Evolutionary conservation across 2,113 vertebrate genomes (phyloP), one percentile per base, ranked within the genome.

Genomic region (Labeo rohita): DNA sequence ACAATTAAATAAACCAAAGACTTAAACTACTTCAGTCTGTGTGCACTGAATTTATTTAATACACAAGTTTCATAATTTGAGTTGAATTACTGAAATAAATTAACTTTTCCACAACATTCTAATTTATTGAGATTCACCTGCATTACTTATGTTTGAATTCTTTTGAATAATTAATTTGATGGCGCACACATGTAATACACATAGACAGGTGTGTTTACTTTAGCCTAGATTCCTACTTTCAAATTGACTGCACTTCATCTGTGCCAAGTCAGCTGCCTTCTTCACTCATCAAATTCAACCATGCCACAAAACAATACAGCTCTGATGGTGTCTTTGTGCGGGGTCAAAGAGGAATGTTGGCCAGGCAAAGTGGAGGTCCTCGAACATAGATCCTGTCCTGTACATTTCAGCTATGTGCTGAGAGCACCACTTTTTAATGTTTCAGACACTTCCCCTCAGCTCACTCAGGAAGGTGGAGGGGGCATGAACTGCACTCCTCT

Each of bases 391-490:
- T 87, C 77, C 68, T 89, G 88, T 87, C 88, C 79, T 89, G 80
- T 72, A 70, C 16, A 56, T 68, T 7, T 66, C 85, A 91, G 91
- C 86, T 92, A 93, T 94, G 91, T 94, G 94, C 95, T 94, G 92
- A 93, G 90, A 89, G 92, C 92, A 92, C 77, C 85, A 87, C 82
- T 94, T 95, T 94, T 90, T 90, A 72, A 78, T 89, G 83, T 79
- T 91, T 88, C 45, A 76, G 85, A 89, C 85, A 93, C 91, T 95
- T 95, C 94, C 94, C 90, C 87, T 86, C 74, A 59, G 84, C 90
- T 89, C 90, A 90, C 88, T 91, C 94, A 95, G 94, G 94, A 95
- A 95, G 90, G 90, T 85, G 90, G 89, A 92, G 91, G 89, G 91
- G 89, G 92, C 92, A 89, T 89, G 86, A 92, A 91, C 91, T 93